A percentile compares a stretch with the other conserved stretches of the same genome.
Evolutionary conservation across 2,797 vertebrate genomes (phyloP).

Genomic region (Macroramphosus scolopax): DNA sequence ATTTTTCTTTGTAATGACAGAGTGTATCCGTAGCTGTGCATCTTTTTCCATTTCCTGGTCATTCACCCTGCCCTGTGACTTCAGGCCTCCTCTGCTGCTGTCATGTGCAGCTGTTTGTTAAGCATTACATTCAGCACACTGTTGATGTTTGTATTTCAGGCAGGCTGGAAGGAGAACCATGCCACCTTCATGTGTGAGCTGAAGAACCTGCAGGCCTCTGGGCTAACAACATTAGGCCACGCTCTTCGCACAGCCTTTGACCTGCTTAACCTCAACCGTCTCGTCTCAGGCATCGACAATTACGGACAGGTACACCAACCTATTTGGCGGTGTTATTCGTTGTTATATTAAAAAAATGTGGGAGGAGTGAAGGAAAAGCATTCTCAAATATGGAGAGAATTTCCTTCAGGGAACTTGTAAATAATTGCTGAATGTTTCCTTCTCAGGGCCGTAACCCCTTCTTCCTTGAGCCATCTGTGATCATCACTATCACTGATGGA

Average conservation of each 20-base stretch:
- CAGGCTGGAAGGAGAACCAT: conserved; percentile 98
- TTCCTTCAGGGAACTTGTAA: too few species aligned
- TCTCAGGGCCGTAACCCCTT: conserved; percentile 95
- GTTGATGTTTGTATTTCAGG: conserved; percentile 76
- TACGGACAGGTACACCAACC: conserved; percentile 89
- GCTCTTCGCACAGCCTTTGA: conserved; percentile 95
- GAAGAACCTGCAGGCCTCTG: conserved; percentile 97
- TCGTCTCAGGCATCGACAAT: conserved; percentile 99
- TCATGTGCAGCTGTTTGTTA: conserved; percentile 3
- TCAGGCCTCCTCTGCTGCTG: conserved; percentile 3
- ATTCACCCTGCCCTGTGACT: conserved; percentile 1
- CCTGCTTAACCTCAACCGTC: conserved; percentile 98
- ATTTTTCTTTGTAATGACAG: conserved; percentile 33
- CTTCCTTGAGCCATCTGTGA: conserved; percentile 97
- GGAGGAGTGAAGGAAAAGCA: too few species aligned
- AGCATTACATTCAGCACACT: not conserved
- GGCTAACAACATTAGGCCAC: conserved; percentile 92
- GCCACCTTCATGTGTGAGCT: conserved; percentile 98
- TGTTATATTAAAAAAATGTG: not conserved
- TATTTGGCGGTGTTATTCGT: not conserved
- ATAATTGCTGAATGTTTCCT: too few species aligned
- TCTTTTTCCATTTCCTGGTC: conserved; percentile 9
- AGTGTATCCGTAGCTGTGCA: conserved; percentile 10
- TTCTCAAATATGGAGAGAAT: too few species aligned
- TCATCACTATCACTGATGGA: conserved; percentile 99